A percentile compares a stretch with the other conserved stretches of the same genome.
phyloP scores from a whole-genome alignment of 2,888 invertebrate species.

The Aproaerema taeniolella region DNA sequence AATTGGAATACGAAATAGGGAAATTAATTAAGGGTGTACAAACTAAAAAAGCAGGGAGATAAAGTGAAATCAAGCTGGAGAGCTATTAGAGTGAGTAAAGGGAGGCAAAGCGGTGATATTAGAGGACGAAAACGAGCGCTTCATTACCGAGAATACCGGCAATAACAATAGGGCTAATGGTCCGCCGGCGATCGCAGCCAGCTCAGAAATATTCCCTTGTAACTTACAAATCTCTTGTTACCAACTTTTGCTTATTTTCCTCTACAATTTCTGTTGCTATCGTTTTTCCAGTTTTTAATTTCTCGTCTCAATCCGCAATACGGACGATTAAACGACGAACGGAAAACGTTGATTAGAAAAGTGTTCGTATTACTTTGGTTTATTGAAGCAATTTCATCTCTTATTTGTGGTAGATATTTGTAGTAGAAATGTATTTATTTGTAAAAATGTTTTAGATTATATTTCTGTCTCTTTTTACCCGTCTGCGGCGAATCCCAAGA shows the following conservation, averaged over 20 bases:
- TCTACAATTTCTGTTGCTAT: conserved; percentile 2
- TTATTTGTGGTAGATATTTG: too few relatives aligned
- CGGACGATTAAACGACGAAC: neutral
- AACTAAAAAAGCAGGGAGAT: conserved; percentile 45
- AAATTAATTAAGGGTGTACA: conserved; percentile 56
- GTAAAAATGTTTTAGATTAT: too few relatives aligned
- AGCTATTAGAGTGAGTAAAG: conserved; percentile 55
- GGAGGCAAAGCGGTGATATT: conserved; percentile 61
- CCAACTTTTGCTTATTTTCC: conserved; percentile 23
- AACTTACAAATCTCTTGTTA: conserved; percentile 40
- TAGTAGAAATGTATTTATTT: too few relatives aligned
- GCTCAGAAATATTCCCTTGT: conserved; percentile 49
- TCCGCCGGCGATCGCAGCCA: conserved; percentile 57
- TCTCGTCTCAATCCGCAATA: neutral
- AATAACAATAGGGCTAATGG: conserved; percentile 76
- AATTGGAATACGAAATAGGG: conserved; percentile 37
- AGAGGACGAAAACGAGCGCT: conserved; percentile 70
- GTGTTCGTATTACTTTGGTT: too few relatives aligned
- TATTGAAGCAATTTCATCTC: too few relatives aligned
- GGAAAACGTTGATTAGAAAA: neutral
- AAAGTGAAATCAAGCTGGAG: conserved; percentile 57
- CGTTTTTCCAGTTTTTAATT: neutral
- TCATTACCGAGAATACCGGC: conserved; percentile 69
- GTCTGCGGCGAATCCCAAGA: too few relatives aligned
- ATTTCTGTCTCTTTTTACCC: too few relatives aligned